These are phyloP conservation scores for Nyctibius bracteatus DNA, from an alignment of 2,113 vertebrate genomes.

Conservation along the genomic window DNA sequence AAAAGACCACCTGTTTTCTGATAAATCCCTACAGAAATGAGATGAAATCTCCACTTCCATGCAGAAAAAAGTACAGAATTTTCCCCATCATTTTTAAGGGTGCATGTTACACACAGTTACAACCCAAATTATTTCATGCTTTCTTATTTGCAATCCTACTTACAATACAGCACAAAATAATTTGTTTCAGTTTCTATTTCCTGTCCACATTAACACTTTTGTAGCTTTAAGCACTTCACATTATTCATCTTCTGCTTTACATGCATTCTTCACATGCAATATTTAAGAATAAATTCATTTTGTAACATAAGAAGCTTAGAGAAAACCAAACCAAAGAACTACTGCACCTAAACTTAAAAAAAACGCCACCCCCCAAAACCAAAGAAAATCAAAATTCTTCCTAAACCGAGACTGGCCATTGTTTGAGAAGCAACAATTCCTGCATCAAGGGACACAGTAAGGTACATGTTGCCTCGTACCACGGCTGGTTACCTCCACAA, in stretches of 20 bases:
- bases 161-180: neutral
- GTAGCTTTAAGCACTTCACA: neutral
- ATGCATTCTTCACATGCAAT: neutral
- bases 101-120: neutral
- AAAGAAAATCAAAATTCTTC: neutral
- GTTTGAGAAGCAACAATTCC: neutral
- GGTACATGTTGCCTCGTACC: rapidly evolving
- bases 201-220: neutral
- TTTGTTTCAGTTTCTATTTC: neutral
- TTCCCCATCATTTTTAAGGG: neutral
- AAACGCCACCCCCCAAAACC: neutral
- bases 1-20: neutral
- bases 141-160: neutral
- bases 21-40: neutral
- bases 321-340: neutral
- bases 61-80: neutral
- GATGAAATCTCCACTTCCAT: neutral
- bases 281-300: neutral
- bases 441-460: neutral
- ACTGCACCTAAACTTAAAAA: neutral
- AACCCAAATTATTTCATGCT: neutral
- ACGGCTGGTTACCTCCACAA: neutral
- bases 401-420: neutral
- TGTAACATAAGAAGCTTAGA: neutral
- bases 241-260: neutral